phyloP scores from a whole-genome alignment of 2,797 vertebrate species.

The Falco naumanni region DNA sequence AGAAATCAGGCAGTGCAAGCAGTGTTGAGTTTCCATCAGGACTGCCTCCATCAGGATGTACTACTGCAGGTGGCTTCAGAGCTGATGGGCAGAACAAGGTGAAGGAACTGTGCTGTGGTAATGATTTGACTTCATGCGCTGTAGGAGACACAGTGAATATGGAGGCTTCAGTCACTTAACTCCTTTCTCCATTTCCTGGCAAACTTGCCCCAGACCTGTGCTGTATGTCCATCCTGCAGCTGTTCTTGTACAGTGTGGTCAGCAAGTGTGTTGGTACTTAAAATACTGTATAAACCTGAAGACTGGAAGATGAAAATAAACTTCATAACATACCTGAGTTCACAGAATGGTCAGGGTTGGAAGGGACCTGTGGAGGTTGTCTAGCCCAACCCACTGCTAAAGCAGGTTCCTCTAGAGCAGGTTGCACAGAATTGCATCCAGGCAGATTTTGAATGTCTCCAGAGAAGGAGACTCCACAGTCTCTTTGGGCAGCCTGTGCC shows the following conservation, averaged over 20 bases:
- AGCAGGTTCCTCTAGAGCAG: too few species aligned
- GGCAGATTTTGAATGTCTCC: too few species aligned
- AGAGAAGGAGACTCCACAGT: too few species aligned
- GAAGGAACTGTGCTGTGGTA: not conserved
- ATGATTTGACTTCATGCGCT: not conserved
- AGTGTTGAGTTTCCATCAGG: not conserved
- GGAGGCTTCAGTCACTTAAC: not conserved
- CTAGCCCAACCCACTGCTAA: too few species aligned
- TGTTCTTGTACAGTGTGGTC: not conserved
- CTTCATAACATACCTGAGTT: not conserved
- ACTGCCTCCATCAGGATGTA: not conserved
- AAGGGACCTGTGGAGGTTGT: too few species aligned
- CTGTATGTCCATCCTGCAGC: not conserved
- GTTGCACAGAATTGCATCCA: too few species aligned
- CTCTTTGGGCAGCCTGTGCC: too few species aligned
- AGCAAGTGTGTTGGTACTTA: not conserved
- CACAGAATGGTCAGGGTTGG: too few species aligned
- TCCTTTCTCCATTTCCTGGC: not conserved
- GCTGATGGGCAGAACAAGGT: not conserved
- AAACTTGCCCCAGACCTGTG: not conserved
- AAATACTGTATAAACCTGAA: not conserved
- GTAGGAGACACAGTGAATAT: not conserved
- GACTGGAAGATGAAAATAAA: not conserved
- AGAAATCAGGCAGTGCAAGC: not conserved
- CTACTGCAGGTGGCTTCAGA: not conserved